A percentile compares a stretch with the other conserved stretches of the same genome.
Conservation (phyloP, 2,113 vertebrate species). For the Platysternon megacephalum region DNA sequence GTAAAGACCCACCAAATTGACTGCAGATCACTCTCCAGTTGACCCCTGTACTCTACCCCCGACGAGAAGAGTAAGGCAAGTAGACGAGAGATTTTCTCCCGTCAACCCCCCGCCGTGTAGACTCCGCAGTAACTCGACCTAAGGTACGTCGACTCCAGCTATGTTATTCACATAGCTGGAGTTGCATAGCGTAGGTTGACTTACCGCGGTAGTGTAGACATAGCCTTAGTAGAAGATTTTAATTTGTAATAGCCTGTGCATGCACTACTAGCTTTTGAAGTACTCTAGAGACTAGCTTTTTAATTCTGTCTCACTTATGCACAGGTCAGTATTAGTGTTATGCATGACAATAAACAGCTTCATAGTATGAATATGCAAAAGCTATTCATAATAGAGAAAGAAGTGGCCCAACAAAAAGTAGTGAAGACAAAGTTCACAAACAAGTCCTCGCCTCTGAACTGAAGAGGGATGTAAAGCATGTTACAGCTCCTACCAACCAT, state of each 20-base stretch:
- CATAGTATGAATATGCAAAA: background rate
- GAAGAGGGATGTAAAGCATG: background rate
- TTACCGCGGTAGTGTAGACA: too few species aligned
- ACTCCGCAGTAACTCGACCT: too few species aligned
- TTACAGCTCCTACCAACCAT: background rate
- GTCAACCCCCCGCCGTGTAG: too few species aligned
- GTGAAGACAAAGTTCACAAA: background rate
- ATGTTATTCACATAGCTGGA: too few species aligned
- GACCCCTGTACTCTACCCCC: too few species aligned
- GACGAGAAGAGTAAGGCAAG: too few species aligned
- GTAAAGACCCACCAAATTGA: too few species aligned
- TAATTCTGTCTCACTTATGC: background rate
- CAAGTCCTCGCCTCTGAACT: background rate
- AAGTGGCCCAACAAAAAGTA: background rate
- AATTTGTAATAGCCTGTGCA: background rate
- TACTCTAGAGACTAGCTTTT: background rate
- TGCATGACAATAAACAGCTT: background rate
- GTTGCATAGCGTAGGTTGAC: too few species aligned
- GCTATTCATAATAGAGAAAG: background rate
- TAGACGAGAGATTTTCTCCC: too few species aligned
- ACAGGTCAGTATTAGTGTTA: background rate
- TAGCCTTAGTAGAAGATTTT: background rate
- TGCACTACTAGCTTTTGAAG: background rate
- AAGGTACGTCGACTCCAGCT: too few species aligned
- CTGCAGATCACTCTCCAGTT: too few species aligned